phyloP scores from a whole-genome alignment of 2,888 invertebrate species.

The Drosophila anomelani region DNA sequence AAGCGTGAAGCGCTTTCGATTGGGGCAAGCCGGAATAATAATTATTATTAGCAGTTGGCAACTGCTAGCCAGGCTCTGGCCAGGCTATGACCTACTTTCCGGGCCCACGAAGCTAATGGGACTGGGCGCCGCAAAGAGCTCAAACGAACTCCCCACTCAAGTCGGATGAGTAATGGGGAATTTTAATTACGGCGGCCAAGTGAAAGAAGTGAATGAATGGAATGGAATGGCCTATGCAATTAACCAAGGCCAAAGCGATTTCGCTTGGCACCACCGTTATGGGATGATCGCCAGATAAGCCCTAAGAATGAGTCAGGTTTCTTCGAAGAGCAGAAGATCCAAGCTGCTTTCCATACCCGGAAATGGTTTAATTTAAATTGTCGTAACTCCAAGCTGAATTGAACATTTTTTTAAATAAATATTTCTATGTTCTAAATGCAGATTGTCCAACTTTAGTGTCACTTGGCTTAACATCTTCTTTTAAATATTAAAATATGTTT shows the following conservation, averaged over 20 bases:
- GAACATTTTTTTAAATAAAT: no score
- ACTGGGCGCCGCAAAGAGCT: conserved; percentile 14
- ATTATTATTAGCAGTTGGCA: conserved; percentile 47
- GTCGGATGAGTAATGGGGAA: conserved; percentile 41
- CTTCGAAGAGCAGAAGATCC: neutral
- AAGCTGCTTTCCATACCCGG: neutral
- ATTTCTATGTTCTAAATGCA: neutral
- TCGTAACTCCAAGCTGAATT: neutral
- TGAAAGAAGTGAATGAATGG: conserved; percentile 33
- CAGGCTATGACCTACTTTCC: conserved; percentile 66
- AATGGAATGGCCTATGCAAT: conserved; percentile 34
- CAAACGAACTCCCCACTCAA: conserved; percentile 27
- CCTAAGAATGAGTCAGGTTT: conserved; percentile 17
- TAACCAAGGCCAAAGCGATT: conserved; percentile 23
- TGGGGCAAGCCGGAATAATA: conserved; percentile 36
- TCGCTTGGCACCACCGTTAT: conserved; percentile 18
- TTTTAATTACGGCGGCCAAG: conserved; percentile 44
- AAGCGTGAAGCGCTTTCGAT: conserved; percentile 66
- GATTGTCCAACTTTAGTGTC: neutral
- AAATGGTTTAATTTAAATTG: neutral
- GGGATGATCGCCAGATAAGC: conserved; percentile 15
- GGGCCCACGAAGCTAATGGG: conserved; percentile 27
- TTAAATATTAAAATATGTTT: neutral
- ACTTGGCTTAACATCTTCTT: neutral
- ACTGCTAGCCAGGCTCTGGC: conserved; percentile 35